Evolutionary conservation across 2,797 vertebrate genomes (phyloP).

Genomic region (Hapalemur alaotrensis): DNA sequence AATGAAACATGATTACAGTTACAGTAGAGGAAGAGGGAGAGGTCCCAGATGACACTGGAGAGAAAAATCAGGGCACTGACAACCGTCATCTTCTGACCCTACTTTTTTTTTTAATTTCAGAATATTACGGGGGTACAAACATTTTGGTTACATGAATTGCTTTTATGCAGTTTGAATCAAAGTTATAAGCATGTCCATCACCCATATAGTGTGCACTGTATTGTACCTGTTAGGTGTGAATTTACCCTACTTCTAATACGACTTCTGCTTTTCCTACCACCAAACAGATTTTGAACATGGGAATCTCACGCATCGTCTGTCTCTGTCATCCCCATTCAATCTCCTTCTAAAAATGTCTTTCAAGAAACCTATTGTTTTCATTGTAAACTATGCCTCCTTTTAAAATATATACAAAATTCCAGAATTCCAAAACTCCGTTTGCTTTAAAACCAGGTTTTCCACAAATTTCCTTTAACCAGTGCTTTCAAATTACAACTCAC

Average conservation of each 20-base stretch:
- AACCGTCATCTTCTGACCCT: background rate
- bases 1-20: background rate
- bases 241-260: background rate
- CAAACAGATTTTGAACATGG: background rate
- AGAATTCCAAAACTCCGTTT: background rate
- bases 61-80: background rate
- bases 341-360: background rate
- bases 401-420: background rate
- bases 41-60: background rate
- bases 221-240: too few relatives aligned
- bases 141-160: too few relatives aligned
- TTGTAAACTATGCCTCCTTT: background rate
- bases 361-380: background rate
- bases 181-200: too few relatives aligned
- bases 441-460: conserved; percentile 23
- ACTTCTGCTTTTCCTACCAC: background rate
- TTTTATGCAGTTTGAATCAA: too few relatives aligned
- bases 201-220: too few relatives aligned
- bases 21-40: background rate
- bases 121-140: too few relatives aligned
- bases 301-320: background rate
- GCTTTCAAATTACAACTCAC: background rate
- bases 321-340: background rate
- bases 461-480: background rate
- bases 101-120: too few relatives aligned